phyloP scores from a whole-genome alignment of 2,113 vertebrate species.

The Myocastor coypus region DNA sequence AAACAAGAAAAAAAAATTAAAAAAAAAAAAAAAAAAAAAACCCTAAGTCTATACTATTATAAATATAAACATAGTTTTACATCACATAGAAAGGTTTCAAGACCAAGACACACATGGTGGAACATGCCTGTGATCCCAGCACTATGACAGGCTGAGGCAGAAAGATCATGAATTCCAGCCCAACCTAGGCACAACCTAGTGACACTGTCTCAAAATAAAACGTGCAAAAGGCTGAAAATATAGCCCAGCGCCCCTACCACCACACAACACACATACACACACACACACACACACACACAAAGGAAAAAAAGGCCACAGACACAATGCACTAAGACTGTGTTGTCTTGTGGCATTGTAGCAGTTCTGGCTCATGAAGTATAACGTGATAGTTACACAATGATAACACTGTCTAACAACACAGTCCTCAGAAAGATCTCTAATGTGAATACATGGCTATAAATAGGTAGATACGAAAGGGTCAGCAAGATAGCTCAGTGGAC shows the following conservation, averaged over 20 bases:
- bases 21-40: conserved; percentile 56
- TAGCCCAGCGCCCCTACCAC: background rate
- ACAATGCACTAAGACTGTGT: background rate
- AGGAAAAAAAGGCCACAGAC: background rate
- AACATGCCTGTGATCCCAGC: background rate
- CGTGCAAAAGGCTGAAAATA: background rate
- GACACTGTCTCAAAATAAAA: background rate
- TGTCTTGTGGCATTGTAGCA: background rate
- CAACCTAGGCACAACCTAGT: background rate
- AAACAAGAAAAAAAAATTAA: conserved; percentile 54
- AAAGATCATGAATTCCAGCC: background rate
- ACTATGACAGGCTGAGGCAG: background rate
- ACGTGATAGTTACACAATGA: background rate
- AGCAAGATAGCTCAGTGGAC: no score
- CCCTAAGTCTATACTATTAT: background rate
- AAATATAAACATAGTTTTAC: background rate
- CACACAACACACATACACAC: background rate
- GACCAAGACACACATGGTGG: background rate
- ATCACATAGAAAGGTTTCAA: background rate
- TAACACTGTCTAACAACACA: background rate
- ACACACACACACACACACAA: background rate
- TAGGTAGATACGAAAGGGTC: background rate
- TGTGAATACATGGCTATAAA: background rate
- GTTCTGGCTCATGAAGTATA: background rate
- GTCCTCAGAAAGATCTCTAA: background rate